Conservation (phyloP, 2,113 vertebrate species). For the Microtus ochrogaster region DNA sequence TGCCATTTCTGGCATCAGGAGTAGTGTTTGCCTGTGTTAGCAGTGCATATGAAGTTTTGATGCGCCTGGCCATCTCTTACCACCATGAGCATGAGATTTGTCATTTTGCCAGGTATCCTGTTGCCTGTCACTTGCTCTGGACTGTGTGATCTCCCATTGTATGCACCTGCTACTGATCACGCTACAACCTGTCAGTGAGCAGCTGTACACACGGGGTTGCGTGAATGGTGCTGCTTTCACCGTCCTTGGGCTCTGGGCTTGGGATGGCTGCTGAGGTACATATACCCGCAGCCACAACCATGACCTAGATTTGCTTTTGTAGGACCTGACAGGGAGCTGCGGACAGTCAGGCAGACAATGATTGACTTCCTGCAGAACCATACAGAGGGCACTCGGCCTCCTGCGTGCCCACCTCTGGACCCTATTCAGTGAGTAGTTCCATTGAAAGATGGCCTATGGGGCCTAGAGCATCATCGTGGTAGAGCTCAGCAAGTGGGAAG, state of each 20-base stretch:
- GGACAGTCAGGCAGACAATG: conserved; percentile 92
- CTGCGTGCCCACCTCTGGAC: conserved; percentile 88
- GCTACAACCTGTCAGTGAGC: neutral
- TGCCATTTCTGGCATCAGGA: neutral
- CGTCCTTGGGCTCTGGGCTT: neutral
- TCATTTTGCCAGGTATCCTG: neutral
- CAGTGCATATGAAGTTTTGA: neutral
- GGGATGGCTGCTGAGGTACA: neutral
- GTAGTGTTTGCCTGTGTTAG: accelerated
- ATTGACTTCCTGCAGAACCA: conserved; percentile 95
- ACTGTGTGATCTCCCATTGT: neutral
- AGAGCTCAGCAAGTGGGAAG: neutral
- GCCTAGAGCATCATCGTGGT: neutral
- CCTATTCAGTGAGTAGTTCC: conserved; percentile 86
- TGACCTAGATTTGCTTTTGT: neutral
- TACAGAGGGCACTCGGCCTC: conserved; percentile 86
- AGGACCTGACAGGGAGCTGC: conserved; percentile 91
- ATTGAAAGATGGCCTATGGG: neutral
- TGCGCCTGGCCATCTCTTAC: neutral
- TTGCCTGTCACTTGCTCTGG: neutral
- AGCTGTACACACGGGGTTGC: neutral
- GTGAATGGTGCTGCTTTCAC: neutral
- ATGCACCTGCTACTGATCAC: neutral
- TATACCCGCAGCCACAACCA: accelerated
- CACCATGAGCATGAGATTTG: accelerated